Percentiles rank a stretch among this genome's conserved stretches.
Conservation (phyloP, 2,888 invertebrate genomes). For the Deilephila porcellus region DNA sequence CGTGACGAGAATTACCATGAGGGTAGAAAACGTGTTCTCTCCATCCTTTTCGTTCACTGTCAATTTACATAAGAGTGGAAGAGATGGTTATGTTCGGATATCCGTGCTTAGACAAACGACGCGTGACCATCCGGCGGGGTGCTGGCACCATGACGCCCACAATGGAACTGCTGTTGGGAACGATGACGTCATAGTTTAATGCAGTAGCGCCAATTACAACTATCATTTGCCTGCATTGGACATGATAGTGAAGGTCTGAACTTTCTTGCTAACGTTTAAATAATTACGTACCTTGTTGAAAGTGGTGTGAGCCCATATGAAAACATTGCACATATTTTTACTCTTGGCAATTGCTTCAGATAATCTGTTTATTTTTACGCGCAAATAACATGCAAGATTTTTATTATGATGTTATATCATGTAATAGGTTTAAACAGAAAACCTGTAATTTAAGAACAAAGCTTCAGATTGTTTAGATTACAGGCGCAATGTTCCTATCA, state of each 20-base stretch:
- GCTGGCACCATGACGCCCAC: slow-evolving; percentile 62
- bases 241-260: neutral
- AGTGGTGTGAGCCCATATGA: too few relatives aligned
- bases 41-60: neutral
- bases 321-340: too few relatives aligned
- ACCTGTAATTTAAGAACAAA: too few relatives aligned
- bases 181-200: slow-evolving; percentile 52
- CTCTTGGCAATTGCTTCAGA: too few relatives aligned
- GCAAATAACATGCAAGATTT: too few relatives aligned
- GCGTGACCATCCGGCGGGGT: slow-evolving; percentile 79
- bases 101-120: slow-evolving; percentile 71
- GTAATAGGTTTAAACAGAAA: too few relatives aligned
- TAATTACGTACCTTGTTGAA: neutral
- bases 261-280: neutral
- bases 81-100: slow-evolving; percentile 61
- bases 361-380: too few relatives aligned
- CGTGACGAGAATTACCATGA: slow-evolving; percentile 23
- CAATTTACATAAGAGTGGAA: slow-evolving; percentile 16
- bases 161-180: slow-evolving; percentile 25
- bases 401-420: too few relatives aligned
- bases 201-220: slow-evolving; percentile 27
- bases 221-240: slow-evolving; percentile 16
- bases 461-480: too few relatives aligned
- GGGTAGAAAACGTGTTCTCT: slow-evolving; percentile 7
- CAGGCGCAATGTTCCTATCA: too few relatives aligned